Base-by-base conservation (phyloP, 2,797 vertebrate species). In the Scyliorhinus canicula region DNA sequence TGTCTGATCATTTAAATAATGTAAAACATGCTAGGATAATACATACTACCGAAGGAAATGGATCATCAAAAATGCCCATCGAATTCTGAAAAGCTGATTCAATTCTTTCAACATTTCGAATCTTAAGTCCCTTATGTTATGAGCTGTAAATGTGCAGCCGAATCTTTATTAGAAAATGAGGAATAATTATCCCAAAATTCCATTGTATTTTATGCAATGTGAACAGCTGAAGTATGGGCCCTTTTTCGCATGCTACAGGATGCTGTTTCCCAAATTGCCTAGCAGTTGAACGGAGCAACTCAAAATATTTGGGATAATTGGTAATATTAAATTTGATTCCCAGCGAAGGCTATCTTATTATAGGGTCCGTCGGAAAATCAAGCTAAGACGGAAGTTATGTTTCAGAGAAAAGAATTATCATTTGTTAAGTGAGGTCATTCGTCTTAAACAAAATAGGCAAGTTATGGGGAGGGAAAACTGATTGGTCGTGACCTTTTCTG, bases 251-350 rank as follows among this genome's bases (percentile, higher is more conserved):
- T 28, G 24, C 60, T 24, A 63, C 90, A 65, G 14, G 31, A 44
- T 44, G 60, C 60, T 93, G 60, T 44, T 93, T 93, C 60, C 11
- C 60, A 44, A 93, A 60, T 40, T 93, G 63, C 35, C 31, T 24
- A 47, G 44, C 79, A 82, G 40, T 82, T 47, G 77, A 82, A 47
- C 40, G 26, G 52, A 60, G 31, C 35, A 60, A 90, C 86, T 35
- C 55, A 90, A 90, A 90, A 90, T 90, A 93, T 65, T 93, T 44
- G 60, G 90, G 90, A 93, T 93, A 26, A 93, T 65, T 93, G 90
- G 24, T 6, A 44, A 93, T 65, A 93, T 65, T 93, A 65, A 63
- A 44, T 11, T 93, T 47, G 40, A 44, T 44, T 44, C 63, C 60
- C 60, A 93, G 35, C 28, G 63, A 90, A 60, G 55, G 12, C 52